A percentile compares a stretch with the other conserved stretches of the same genome.
These are phyloP conservation scores for Drosophila kepulauana DNA, from an alignment of 1,140 invertebrate genomes.

Conservation along the genomic window DNA sequence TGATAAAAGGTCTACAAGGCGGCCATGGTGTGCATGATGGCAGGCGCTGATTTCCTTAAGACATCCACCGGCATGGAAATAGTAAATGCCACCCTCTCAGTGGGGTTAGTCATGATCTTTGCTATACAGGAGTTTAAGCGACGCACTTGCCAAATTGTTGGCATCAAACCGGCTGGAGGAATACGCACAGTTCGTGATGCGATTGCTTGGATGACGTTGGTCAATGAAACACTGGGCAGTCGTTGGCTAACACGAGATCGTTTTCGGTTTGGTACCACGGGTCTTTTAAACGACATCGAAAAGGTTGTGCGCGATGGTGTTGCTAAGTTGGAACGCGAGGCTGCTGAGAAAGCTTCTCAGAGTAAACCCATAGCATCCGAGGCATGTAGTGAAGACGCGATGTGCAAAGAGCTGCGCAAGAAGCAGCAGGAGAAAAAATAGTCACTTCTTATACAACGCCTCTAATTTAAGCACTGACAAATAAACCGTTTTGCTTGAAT, in stretches of 20 bases:
- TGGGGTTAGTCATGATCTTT: slow-evolving; percentile 96
- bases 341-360: slow-evolving; percentile 4
- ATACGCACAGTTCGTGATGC: slow-evolving; percentile 94
- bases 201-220: slow-evolving; percentile 93
- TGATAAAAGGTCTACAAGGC: slow-evolving; percentile 89
- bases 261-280: slow-evolving; percentile 98
- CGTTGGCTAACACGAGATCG: slow-evolving; percentile 93
- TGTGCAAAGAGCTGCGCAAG: slow-evolving; percentile 44
- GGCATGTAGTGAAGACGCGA: not conserved
- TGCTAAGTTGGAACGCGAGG: slow-evolving; percentile 53
- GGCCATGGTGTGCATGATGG: slow-evolving; percentile 96
- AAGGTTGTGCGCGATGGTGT: slow-evolving; percentile 65
- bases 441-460: not conserved
- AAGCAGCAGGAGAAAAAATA: not conserved
- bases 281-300: slow-evolving; percentile 91
- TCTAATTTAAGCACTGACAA: too few relatives aligned
- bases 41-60: slow-evolving; percentile 99
- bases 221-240: slow-evolving; percentile 94
- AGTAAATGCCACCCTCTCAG: slow-evolving; percentile 96
- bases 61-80: slow-evolving; percentile 99
- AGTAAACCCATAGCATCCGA: not conserved
- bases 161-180: slow-evolving; percentile 98
- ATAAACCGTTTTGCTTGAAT: not conserved
- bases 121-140: slow-evolving; percentile 95
- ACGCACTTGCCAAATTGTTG: slow-evolving; percentile 91